These are phyloP conservation scores for Okamejei kenojei DNA, from an alignment of 2,797 vertebrate species.

Conservation along the genomic window DNA sequence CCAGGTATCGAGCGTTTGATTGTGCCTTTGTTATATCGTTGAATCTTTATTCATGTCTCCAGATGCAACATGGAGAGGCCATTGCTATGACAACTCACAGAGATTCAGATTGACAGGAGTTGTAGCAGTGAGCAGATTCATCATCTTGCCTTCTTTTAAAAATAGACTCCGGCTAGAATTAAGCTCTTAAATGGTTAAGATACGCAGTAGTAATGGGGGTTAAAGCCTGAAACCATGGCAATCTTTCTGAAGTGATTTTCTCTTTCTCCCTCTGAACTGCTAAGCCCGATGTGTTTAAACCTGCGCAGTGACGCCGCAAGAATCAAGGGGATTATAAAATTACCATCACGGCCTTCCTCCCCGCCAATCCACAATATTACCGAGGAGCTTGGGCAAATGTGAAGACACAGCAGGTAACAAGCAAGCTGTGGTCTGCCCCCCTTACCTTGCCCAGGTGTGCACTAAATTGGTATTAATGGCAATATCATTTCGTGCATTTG, in stretches of 20 bases:
- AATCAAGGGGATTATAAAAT: constrained; percentile 29
- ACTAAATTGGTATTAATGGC: constrained; percentile 80
- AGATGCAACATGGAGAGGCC: neutral
- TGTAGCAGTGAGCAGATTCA: neutral
- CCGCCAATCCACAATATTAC: neutral
- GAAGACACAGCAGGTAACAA: constrained; percentile 1
- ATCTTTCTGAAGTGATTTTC: neutral
- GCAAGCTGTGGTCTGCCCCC: neutral
- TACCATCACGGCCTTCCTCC: neutral
- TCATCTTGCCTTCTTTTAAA: neutral
- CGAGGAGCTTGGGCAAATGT: neutral
- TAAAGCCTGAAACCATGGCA: neutral
- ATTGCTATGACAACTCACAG: constrained; percentile 1
- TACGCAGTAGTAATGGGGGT: neutral
- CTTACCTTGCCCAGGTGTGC: constrained; percentile 76
- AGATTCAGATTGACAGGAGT: neutral
- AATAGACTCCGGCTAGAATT: neutral
- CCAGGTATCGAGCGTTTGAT: neutral
- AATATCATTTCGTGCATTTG: constrained; percentile 80
- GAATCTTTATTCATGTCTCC: neutral
- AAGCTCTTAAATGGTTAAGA: constrained; percentile 31
- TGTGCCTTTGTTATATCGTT: neutral
- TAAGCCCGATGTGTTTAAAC: neutral
- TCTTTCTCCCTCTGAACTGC: neutral
- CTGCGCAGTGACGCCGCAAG: neutral